phyloP scores from a whole-genome alignment of 2,888 invertebrate genomes.

The Sminthurides aquaticus region DNA sequence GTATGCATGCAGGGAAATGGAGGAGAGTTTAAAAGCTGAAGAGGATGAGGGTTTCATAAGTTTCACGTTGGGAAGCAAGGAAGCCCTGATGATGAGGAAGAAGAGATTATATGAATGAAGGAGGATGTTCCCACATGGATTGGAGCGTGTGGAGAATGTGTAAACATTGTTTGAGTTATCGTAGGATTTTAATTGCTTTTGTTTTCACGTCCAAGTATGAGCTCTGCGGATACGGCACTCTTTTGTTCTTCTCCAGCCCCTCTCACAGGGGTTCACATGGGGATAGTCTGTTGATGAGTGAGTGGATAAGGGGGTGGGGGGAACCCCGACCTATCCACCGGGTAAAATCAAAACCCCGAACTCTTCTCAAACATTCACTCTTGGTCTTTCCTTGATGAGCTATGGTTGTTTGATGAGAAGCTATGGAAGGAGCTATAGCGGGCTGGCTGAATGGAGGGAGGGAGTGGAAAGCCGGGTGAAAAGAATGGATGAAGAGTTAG shows the following conservation, averaged over 20 bases:
- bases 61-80: too few relatives aligned
- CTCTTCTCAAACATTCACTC: background rate
- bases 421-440: background rate
- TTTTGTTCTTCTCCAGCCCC: background rate
- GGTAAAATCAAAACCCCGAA: constrained; percentile 12
- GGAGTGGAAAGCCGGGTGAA: background rate
- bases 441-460: background rate
- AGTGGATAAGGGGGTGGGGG: background rate
- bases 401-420: background rate
- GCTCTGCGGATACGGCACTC: too few relatives aligned
- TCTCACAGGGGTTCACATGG: background rate
- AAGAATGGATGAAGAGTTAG: background rate
- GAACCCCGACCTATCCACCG: constrained; percentile 17
- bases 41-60: too few relatives aligned
- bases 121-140: background rate
- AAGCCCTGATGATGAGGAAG: too few relatives aligned
- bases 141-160: background rate
- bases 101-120: background rate
- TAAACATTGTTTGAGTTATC: background rate
- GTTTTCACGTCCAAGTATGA: background rate
- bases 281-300: background rate
- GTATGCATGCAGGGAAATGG: too few relatives aligned
- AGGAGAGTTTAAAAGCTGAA: too few relatives aligned
- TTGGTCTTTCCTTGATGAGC: constrained; percentile 2
- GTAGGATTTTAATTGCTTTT: background rate